Conservation (phyloP, 2,797 vertebrate genomes). For the Capromys pilorides region DNA sequence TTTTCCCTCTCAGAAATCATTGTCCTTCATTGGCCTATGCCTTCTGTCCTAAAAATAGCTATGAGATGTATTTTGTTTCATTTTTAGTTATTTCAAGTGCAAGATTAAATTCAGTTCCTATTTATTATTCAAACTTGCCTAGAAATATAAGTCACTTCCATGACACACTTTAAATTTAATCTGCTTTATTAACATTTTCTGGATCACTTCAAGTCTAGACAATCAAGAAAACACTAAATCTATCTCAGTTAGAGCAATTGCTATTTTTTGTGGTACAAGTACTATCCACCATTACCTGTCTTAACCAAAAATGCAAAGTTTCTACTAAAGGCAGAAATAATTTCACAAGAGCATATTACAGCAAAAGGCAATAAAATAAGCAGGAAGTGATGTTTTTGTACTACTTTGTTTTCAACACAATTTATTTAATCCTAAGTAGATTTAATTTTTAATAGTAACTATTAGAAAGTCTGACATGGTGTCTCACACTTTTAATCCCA, state of each 20-base stretch:
- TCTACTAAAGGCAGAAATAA: constrained; percentile 20
- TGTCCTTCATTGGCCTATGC: background rate
- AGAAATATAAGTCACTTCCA: background rate
- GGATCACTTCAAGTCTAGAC: background rate
- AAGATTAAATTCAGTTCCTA: background rate
- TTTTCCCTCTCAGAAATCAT: background rate
- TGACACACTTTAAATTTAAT: constrained; percentile 15
- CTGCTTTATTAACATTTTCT: constrained; percentile 42
- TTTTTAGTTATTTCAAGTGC: constrained; percentile 47
- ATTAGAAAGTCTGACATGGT: background rate
- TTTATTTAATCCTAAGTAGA: constrained; percentile 26
- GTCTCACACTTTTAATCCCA: background rate
- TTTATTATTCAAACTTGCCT: background rate
- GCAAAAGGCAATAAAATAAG: constrained; percentile 14
- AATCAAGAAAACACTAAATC: constrained; percentile 20
- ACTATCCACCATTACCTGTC: background rate
- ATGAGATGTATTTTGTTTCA: background rate
- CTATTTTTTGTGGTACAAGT: background rate
- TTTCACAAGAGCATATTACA: background rate
- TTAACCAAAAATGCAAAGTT: constrained; percentile 38
- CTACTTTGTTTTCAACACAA: constrained; percentile 20
- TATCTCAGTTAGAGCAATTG: background rate
- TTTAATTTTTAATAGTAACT: constrained; percentile 41
- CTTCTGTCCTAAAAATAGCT: background rate
- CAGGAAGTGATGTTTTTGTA: constrained; percentile 2